A percentile compares a stretch with the other conserved stretches of the same genome.
phyloP scores from a whole-genome alignment of 2,797 vertebrate species.

The Sebastes aleutianus region DNA sequence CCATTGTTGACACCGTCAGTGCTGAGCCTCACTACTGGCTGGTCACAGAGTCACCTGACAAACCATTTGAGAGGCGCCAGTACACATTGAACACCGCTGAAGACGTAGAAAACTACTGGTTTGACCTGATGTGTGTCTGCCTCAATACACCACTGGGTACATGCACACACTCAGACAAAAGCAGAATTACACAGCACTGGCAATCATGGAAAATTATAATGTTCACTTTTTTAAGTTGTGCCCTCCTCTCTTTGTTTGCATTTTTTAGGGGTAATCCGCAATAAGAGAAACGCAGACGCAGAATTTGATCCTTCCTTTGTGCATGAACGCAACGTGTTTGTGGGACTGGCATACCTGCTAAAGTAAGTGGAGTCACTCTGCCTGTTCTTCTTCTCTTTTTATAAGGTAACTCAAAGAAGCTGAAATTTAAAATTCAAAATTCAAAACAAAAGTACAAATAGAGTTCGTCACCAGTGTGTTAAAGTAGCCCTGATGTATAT shows the following conservation, averaged over 20 bases:
- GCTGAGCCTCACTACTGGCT: conserved; percentile 96
- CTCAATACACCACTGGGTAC: conserved; percentile 96
- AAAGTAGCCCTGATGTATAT: background rate
- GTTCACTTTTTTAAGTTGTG: background rate
- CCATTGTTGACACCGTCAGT: conserved; percentile 90
- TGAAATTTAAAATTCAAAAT: background rate
- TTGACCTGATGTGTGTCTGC: conserved; percentile 96
- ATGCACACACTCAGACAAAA: background rate
- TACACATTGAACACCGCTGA: conserved; percentile 85
- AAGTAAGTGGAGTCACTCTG: conserved; percentile 63
- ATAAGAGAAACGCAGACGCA: conserved; percentile 50
- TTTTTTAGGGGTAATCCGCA: conserved; percentile 84
- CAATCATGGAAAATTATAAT: no score
- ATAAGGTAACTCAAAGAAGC: background rate
- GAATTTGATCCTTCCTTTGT: conserved; percentile 59
- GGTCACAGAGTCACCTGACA: conserved; percentile 85
- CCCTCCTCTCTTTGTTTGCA: background rate
- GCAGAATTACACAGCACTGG: background rate
- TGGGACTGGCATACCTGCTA: conserved; percentile 59
- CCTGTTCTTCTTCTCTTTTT: background rate
- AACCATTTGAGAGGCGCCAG: conserved; percentile 86
- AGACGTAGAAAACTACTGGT: conserved; percentile 95
- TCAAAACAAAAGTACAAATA: background rate
- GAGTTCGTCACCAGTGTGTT: background rate
- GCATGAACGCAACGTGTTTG: conserved; percentile 68